Evolutionary conservation across 2,113 vertebrate species (phyloP), one percentile per base, ranked within the genome.

Genomic region (Leptobrachium leishanense): DNA sequence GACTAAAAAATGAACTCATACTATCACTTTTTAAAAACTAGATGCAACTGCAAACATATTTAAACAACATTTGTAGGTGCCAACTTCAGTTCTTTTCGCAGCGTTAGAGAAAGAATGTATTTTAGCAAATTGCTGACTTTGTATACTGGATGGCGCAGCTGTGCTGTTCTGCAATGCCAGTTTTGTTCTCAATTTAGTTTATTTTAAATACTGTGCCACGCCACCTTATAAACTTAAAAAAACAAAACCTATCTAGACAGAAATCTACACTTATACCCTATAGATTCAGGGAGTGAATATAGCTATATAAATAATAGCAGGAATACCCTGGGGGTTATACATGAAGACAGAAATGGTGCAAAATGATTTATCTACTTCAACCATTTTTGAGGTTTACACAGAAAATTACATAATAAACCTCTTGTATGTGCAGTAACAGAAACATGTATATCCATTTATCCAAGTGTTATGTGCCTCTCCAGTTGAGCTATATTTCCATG

Each of bases 21-120:
- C 15, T 55, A 54, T 67, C 43, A 73, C 63, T 66, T 66, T 31
- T 12, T 59, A 13, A 12, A 57, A 44, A 44, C 65, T 57, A 43
- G 70, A 79, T 81, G 64, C 68, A 46, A 50, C 53, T n/a, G 72
- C 53, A 74, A 62, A 74, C 20, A 67, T 10, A 62, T 70, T 46
- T 77, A 70, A 77, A 69, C 69, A 77, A 68, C 68, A 74, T 74
- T 81, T 81, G 68, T 68, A 53, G 74, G 43, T 81, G 78, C 78
- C 68, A 68, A 74, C 67, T 74, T 50, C 55, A 55, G 57, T 74
- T 74, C 69, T 80, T 72, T 65, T 72, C 68, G 72, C 72, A 74
- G 66, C 74, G 74, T 81, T 81, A 74, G 78, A 74, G 74, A 69
- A 79, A 68, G 71, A 81, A 74, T 65, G 68, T 81, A 62, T 81